These are phyloP conservation scores for Cheilosia urbana DNA, from an alignment of 2,888 invertebrate genomes.

Conservation along the genomic window DNA sequence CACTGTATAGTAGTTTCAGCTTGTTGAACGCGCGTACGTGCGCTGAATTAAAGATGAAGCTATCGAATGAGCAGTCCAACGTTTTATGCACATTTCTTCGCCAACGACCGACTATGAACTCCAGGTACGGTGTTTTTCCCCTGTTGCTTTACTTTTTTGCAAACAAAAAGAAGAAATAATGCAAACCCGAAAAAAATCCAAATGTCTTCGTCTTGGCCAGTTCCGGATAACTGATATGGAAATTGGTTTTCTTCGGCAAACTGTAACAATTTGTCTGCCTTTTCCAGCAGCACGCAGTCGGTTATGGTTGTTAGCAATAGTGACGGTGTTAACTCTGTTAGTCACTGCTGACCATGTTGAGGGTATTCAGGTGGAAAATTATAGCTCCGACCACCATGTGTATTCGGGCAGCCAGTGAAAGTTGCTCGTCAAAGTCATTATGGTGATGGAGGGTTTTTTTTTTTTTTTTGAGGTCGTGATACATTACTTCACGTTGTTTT, in stretches of 20 bases:
- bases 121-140: slow-evolving; percentile 10
- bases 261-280: neutral
- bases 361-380: slow-evolving; percentile 34
- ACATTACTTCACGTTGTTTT: slow-evolving; percentile 38
- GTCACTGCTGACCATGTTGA: slow-evolving; percentile 51
- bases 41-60: slow-evolving; percentile 69
- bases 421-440: slow-evolving; percentile 51
- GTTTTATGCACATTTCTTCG: slow-evolving; percentile 64
- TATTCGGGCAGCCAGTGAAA: slow-evolving; percentile 57
- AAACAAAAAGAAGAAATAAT: slow-evolving; percentile 11
- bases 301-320: neutral
- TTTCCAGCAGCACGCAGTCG: neutral
- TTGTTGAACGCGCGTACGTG: slow-evolving; percentile 74
- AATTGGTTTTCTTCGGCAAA: slow-evolving; percentile 6
- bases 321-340: slow-evolving; percentile 12
- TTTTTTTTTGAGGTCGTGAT: neutral
- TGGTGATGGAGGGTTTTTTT: slow-evolving; percentile 17
- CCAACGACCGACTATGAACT: slow-evolving; percentile 64
- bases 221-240: slow-evolving; percentile 44
- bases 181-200: slow-evolving; percentile 13
- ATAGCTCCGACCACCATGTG: slow-evolving; percentile 4
- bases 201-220: slow-evolving; percentile 31
- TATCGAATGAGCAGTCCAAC: slow-evolving; percentile 69
- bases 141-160: neutral
- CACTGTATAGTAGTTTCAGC: slow-evolving; percentile 55